A percentile compares a stretch with the other conserved stretches of the same genome.
These are phyloP conservation scores for Nomada fabriciana DNA, from an alignment of 2,888 invertebrate species.

Conservation along the genomic window DNA sequence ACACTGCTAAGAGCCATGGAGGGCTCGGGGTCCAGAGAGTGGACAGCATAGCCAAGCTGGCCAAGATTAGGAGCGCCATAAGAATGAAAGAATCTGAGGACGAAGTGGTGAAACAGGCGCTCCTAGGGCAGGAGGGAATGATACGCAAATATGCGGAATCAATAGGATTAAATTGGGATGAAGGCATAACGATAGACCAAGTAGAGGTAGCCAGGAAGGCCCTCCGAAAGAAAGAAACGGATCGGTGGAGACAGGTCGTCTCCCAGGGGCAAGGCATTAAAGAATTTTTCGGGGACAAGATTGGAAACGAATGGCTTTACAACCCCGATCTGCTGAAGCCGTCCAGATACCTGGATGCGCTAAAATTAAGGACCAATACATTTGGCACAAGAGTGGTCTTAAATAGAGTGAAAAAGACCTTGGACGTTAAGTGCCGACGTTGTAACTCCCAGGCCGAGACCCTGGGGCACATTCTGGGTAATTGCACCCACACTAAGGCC, in stretches of 20 bases:
- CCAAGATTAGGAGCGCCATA: not conserved
- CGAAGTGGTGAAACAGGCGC: not conserved
- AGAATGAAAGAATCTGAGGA: not conserved
- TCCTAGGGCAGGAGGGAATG: not conserved
- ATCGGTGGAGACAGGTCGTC: too few species aligned
- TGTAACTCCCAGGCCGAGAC: not conserved
- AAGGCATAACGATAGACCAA: not conserved
- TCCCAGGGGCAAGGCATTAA: not conserved
- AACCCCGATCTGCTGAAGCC: not conserved
- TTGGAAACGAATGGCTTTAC: conserved; percentile 6
- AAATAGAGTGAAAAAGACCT: too few species aligned
- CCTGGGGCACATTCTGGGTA: not conserved
- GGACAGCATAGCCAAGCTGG: too few species aligned
- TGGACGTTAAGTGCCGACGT: not conserved
- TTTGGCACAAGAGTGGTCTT: too few species aligned
- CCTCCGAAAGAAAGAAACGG: too few species aligned
- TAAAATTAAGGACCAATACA: not conserved
- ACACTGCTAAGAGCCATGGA: too few species aligned
- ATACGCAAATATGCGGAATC: not conserved
- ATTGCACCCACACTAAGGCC: not conserved
- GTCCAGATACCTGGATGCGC: not conserved
- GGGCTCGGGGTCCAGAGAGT: too few species aligned
- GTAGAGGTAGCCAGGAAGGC: not conserved
- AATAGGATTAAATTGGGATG: not conserved
- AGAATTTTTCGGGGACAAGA: not conserved